Percentiles rank a stretch among this genome's conserved stretches.
These are phyloP conservation scores for Papilio polyxenes DNA, from an alignment of 1,140 invertebrate genomes.

Conservation along the genomic window DNA sequence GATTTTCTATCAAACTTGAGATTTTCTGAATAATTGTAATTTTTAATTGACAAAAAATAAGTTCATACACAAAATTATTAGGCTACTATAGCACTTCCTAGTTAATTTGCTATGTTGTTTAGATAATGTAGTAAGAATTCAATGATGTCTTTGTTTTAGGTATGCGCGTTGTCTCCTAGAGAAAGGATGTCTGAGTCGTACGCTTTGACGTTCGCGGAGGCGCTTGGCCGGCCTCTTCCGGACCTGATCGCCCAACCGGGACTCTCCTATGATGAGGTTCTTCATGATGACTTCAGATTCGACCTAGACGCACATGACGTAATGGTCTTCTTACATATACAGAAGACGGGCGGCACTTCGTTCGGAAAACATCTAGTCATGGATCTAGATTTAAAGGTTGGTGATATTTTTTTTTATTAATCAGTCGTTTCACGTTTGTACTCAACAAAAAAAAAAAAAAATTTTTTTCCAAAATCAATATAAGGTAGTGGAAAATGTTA, in stretches of 20 bases:
- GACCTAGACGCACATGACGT: constrained; percentile 96
- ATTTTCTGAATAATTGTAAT: not conserved
- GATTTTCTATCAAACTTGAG: not conserved
- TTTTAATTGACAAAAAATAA: not conserved
- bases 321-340: constrained; percentile 99
- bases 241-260: constrained; percentile 81
- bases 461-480: not conserved
- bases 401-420: constrained; percentile 39
- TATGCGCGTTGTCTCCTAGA: constrained; percentile 87
- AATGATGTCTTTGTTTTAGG: constrained; percentile 64
- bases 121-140: not conserved
- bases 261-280: constrained; percentile 90
- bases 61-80: not conserved
- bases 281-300: constrained; percentile 92
- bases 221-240: constrained; percentile 81
- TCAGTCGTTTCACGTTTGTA: not conserved
- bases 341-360: constrained; percentile 94
- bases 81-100: not conserved
- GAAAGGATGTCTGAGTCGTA: constrained; percentile 77
- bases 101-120: not conserved
- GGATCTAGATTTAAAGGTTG: constrained; percentile 91
- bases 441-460: not conserved
- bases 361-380: constrained; percentile 97
- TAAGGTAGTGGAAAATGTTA: too few species aligned
- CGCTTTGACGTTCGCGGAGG: constrained; percentile 80